These are phyloP conservation scores for Oenanthe oenanthe DNA, from an alignment of 2,113 vertebrate genomes.

Conservation along the genomic window DNA sequence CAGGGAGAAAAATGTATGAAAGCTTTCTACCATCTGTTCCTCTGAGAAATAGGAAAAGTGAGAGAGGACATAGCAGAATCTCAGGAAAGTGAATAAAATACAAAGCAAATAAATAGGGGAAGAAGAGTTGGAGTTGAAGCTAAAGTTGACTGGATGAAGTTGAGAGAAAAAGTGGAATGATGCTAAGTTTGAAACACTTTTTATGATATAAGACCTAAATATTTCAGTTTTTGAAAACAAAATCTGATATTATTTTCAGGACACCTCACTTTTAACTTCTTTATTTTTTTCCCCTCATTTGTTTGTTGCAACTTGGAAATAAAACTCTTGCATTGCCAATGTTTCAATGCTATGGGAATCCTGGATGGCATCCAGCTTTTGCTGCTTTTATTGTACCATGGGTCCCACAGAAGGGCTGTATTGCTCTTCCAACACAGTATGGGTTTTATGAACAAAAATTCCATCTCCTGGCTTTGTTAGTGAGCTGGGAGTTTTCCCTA, in stretches of 20 bases:
- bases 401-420: neutral
- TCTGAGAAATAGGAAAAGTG: neutral
- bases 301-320: neutral
- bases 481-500: neutral
- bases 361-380: slow-evolving; percentile 6
- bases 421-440: neutral
- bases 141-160: neutral
- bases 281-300: neutral
- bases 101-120: neutral
- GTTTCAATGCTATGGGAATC: neutral
- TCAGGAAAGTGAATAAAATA: neutral
- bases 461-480: neutral
- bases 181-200: neutral
- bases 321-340: neutral
- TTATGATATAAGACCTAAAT: neutral
- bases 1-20: neutral
- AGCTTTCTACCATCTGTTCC: neutral
- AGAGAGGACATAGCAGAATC: neutral
- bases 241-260: neutral
- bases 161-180: neutral
- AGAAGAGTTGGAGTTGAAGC: neutral
- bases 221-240: neutral
- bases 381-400: neutral
- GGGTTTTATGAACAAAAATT: neutral
- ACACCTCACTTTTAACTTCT: neutral